Evolutionary conservation across 2,797 vertebrate genomes (phyloP), one percentile per base, ranked within the genome.

Genomic region (Oreortyx pictus): DNA sequence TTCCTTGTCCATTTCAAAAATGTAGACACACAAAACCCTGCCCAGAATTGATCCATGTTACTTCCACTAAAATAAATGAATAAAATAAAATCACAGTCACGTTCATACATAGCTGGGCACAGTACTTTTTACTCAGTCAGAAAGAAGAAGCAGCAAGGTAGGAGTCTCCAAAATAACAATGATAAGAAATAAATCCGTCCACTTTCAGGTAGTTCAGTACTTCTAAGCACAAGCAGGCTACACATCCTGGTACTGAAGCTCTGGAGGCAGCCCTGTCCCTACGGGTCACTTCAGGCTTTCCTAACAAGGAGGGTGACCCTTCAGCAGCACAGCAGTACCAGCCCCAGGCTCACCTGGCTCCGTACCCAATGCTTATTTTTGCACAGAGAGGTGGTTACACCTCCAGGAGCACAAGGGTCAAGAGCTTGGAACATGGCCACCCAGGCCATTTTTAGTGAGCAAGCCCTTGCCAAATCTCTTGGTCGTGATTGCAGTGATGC

Each of bases 1-100:
- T 52, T 89, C 57, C 67, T 49, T 86, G 44, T 54, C 85, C 74
- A 64, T 39, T 91, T 89, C 54, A 44, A n/a, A 46, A 17, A n/a
- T 9, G 33, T 23, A 47, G 16, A 46, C 23, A 46, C 4, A 33
- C 44, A 86, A 33, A 33, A 39, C 16, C 18, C 62, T 62, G 44
- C 66, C 65, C 61, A 35, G 19, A 71, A 84, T 23, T 14, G 35
- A 79, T 37, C 47, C 3, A 13, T 43, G 24, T 46, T 74, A 60
- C 71, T 14, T 7, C 14, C 12, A 3, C 64, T 4, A 13, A 37
- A 67, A 50, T 41, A 35, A 37, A 7, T 5, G 11, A 37, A 62
- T 44, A 35, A n/a, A 37, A 7, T 13, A 52, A 27, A 72, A 46
- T 14, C 23, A 44, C 18, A 70, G 33, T 59, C 47, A 54, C 5